Base-by-base conservation (phyloP, 1,140 invertebrate genomes). In the Drosophila ananassae region DNA sequence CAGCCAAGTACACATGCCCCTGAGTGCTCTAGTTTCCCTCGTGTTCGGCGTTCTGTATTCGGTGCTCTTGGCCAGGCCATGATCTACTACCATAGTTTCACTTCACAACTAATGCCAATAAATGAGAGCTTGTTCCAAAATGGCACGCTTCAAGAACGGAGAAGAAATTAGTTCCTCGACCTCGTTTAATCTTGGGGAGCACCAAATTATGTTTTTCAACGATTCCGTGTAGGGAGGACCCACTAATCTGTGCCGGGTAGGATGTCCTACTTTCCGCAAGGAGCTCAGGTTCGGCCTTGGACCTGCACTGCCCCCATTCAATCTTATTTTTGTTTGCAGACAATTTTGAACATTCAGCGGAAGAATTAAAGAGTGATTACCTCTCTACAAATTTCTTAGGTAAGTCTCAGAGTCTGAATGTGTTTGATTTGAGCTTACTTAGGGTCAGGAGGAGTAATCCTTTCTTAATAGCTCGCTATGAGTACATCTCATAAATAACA, bases 231-330 rank as follows among this genome's bases (percentile, higher is more conserved):
- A 6, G 7, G 5, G 5, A 28, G 5, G 60, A 61, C 63, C 55
- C 7, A 64, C 60, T 78, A 61, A 72, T 52, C 54, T 71, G 82
- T 83, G 46, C 75, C 71, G 79, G 79, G 71, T 72, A 75, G 69
- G 83, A 69, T 76, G 83, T 76, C 83, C 83, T 89, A 89, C 79
- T 83, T 90, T 84, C 17, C 44, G 41, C 48, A 48, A 77, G 67
- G 52, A 72, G 72, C 67, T 87, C 83, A 90, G 79, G 79, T 82
- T 82, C 81, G 87, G 79, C 87, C 87, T 90, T 90, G 87, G 87
- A 90, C 87, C 87, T 67, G 81, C 87, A 83, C 87, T 79, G 62
- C 30, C n/a, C 24, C 8, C 8, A 46, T 50, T 50, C 48, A 30
- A 68, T 50, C 34, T 21, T 54, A 28, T 53, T 46, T 44, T 39